Conservation (phyloP, 2,797 vertebrate species). For the Pempheris klunzingeri region DNA sequence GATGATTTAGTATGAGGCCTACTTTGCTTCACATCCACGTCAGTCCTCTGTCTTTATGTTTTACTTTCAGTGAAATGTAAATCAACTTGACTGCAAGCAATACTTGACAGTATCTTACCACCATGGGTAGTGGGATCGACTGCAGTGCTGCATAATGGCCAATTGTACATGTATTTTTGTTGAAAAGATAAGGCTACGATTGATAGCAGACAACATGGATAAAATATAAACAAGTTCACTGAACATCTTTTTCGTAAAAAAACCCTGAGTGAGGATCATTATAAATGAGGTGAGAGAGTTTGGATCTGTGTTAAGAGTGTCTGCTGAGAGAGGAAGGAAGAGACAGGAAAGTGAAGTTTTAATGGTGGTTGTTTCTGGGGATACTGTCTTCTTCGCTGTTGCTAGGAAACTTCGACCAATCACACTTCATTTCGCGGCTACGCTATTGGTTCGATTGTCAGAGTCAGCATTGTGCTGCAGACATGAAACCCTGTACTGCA, state of each 20-base stretch:
- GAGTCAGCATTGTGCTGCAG: slow-evolving; percentile 41
- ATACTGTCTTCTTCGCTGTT: slow-evolving; percentile 15
- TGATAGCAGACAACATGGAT: not conserved
- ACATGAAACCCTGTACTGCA: slow-evolving; percentile 44
- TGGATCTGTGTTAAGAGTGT: not conserved
- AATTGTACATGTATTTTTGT: no score
- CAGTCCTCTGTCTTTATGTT: not conserved
- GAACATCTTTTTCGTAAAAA: no score
- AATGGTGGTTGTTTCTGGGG: slow-evolving; percentile 6
- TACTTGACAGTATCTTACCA: not conserved
- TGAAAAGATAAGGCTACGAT: no score
- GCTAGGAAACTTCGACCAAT: slow-evolving; percentile 31
- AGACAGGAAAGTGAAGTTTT: slow-evolving; percentile 2
- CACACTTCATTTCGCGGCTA: not conserved
- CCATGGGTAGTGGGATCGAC: not conserved
- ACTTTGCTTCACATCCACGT: not conserved
- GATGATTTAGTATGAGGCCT: no score
- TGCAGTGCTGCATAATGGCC: not conserved
- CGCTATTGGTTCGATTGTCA: slow-evolving; percentile 22
- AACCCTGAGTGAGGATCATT: not conserved
- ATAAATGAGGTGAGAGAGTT: not conserved
- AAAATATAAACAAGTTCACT: not conserved
- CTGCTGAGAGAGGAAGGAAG: not conserved
- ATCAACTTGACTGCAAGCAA: not conserved
- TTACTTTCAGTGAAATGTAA: not conserved